Conservation (phyloP, 2,113 vertebrate genomes). For the Oreochromis tanganicae region DNA sequence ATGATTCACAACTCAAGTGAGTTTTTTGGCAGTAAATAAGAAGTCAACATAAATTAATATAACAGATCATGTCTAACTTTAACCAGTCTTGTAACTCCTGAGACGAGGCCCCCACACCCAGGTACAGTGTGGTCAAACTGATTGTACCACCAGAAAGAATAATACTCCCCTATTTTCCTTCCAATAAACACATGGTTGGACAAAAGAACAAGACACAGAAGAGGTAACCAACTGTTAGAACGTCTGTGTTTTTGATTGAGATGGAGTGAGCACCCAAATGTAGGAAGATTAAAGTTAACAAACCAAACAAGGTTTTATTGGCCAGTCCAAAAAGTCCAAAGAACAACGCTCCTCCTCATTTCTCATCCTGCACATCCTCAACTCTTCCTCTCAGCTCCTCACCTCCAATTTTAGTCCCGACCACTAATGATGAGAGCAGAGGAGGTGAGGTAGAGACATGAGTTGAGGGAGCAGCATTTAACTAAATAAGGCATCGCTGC, state of each 20-base stretch:
- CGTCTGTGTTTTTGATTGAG: neutral
- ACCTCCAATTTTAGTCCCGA: neutral
- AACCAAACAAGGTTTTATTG: neutral
- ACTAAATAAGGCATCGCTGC: neutral
- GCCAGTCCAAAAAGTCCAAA: neutral
- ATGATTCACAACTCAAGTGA: neutral
- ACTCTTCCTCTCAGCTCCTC: neutral
- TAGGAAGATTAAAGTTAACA: neutral
- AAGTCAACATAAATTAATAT: neutral
- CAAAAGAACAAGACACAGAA: neutral
- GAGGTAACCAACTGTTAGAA: neutral
- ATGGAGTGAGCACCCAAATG: neutral
- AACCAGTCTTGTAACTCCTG: neutral
- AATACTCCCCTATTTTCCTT: neutral
- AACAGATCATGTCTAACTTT: neutral
- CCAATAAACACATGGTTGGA: slow-evolving; percentile 16
- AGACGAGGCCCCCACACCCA: neutral
- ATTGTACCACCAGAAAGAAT: fast-evolving
- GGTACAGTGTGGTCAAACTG: neutral
- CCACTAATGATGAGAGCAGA: neutral
- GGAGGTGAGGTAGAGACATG: neutral
- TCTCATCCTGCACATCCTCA: neutral
- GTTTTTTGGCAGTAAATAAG: neutral
- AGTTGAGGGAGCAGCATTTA: neutral
- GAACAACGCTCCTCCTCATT: neutral